Evolutionary conservation across 1,140 invertebrate species (phyloP), one percentile per base, ranked within the genome.

Genomic region (Drosophila insularis): DNA sequence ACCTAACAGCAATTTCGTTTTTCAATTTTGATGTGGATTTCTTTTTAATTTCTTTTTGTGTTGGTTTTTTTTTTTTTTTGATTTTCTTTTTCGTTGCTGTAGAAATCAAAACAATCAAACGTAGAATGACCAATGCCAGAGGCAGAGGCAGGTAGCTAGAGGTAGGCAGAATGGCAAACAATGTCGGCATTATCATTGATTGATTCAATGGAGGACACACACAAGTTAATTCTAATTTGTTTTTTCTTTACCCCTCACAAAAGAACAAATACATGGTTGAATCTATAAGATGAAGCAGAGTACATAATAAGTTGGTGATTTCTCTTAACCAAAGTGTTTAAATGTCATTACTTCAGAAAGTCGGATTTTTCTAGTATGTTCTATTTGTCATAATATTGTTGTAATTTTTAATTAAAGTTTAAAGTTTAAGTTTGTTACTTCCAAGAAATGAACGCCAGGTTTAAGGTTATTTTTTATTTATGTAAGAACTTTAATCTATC

Each of bases 101-200:
- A 58, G 55, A 58, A 58, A 58, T 58, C 55, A 58, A 58, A 58
- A 58, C 55, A 58, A 35, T 14, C 55, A 58, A 58, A 58, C 3
- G 40, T 1, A 27, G 5, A 55, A 32, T 35, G 55, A 58, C 55
- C 27, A 35, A 58, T 35, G 55, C 55, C 55, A 58, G 27, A 35
- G 55, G 3, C 14, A 27, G 27, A 27, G 14, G 21, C 35, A 11
- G 32, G 32, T 11, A 11, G 32, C 32, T 2, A 11, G 27, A 19
- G 50, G 21, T 31, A 58, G 31, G 2, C 55, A 58, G 31, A 32
- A 27, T 14, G 21, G n/a, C 54, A 58, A 35, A 58, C n/a, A 58
- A 35, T 35, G 55, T 58, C 17, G 55, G 19, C 31, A 58, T 58
- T 58, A 35, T 14, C 55, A 58, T 50, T 58, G 55, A 58, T 58